Evolutionary conservation across 2,888 invertebrate species (phyloP), one percentile per base, ranked within the genome.

Genomic region (Norana najaformis): DNA sequence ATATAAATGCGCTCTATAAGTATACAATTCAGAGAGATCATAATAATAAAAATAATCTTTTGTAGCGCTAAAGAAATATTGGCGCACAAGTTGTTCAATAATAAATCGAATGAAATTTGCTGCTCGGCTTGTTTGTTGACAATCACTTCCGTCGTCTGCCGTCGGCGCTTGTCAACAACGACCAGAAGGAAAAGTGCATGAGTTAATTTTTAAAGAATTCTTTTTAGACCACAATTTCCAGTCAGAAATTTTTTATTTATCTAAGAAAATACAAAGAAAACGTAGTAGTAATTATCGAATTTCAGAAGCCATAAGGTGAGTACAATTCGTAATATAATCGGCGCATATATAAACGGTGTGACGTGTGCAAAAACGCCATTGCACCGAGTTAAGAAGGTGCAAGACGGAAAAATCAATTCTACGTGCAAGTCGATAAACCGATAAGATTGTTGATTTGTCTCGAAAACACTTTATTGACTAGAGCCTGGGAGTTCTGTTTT

Each of bases 111-210:
- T 30, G 1, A 53, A 53, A 69, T 69, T 69, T 69, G 4, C 69
- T 69, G 69, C n/a, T 69, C 69, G 69, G 0, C 85, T 85, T 30
- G 34, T 85, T 37, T 35, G 85, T 85, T 85, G 36, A 85, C 85
- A 85, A 85, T 85, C 11, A 85, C 85, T 85, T 85, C 85, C 85
- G 69, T 36, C 37, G 85, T 85, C 85, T 85, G 36, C 85, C 20
- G 35, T 83, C 36, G 23, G 14, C 4, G n/a, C 20, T 85, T 85
- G 13, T 36, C 18, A 85, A 85, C 85, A 85, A 69, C 69, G 69
- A 69, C 69, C 69, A 69, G 16, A n/a, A 69, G 13, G 0, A 11
- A 4, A n/a, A 1, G 69, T n/a, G 4, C 16, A 16, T 1, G n/a
- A n/a, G n/a, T n/a, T n/a, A n/a, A n/a, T n/a, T 16, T 69, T 69